Evolutionary conservation across 2,888 invertebrate species (phyloP).

Genomic region (Rotaria macrura): DNA sequence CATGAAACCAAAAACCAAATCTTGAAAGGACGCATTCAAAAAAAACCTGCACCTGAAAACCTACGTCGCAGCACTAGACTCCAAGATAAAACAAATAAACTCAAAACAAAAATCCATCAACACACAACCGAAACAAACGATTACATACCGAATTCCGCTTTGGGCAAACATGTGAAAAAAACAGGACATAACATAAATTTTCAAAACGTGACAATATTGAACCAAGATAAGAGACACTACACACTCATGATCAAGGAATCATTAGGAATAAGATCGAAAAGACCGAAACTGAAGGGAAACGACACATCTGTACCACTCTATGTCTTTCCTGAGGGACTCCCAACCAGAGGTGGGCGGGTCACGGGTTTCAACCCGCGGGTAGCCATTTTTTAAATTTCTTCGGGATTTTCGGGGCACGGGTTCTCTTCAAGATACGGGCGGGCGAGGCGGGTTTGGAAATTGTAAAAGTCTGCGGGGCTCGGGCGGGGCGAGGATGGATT

Average conservation of each 20-base stretch:
- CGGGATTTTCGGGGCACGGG: too few species aligned
- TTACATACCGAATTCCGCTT: background rate
- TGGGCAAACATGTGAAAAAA: background rate
- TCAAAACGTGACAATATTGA: background rate
- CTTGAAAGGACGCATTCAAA: background rate
- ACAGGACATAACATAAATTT: background rate
- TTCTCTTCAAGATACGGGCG: too few species aligned
- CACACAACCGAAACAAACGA: background rate
- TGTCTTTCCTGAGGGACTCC: background rate
- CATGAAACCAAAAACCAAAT: too few species aligned
- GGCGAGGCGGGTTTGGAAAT: too few species aligned
- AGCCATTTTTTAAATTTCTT: too few species aligned
- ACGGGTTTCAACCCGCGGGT: too few species aligned
- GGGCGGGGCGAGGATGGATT: too few species aligned
- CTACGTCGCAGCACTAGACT: background rate
- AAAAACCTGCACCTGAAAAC: background rate
- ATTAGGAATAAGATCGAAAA: background rate
- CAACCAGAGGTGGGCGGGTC: too few species aligned
- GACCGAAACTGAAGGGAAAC: background rate
- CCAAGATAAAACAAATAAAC: background rate
- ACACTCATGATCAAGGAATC: background rate
- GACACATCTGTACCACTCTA: background rate
- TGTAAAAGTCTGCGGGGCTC: too few species aligned
- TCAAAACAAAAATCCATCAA: background rate
- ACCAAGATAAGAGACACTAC: background rate